Base-by-base conservation (phyloP, 1,140 invertebrate species). In the Leptinotarsa defecta region DNA sequence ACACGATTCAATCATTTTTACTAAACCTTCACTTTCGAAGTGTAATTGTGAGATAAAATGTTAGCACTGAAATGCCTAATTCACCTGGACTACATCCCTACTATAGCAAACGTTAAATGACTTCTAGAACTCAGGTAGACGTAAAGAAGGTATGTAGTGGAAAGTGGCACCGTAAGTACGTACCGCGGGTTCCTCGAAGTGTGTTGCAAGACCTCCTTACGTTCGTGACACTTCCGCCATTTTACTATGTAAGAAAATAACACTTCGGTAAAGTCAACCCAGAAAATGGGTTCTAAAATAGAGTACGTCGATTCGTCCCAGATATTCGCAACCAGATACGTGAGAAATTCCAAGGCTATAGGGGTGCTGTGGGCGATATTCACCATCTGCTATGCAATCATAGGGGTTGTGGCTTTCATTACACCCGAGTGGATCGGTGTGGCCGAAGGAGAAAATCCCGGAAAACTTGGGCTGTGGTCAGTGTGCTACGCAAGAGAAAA, bases 301-400 rank as follows among this genome's bases (percentile, higher is more conserved):
- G 94, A 96, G 85, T 96, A 96, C 86, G 93, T 95, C 69, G 94
- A 96, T 84, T 94, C 93, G 68, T 92, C 92, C 71, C 94, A 96
- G 86, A 91, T 96, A 84, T 95, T 96, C 86, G 94, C 94, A 69
- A 94, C 94, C 22, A 97, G 95, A 86, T 98, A 98, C 86, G 93
- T 97, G 62, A 90, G 96, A 82, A 98, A 98, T 89, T 96, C 95
- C 65, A 96, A 97, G 88, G 96, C 97, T 57, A 96, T 99, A 72
- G 96, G 95, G 61, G 96, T 99, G 19, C 88, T 98, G 64, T 99
- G 98, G 98, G 96, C 93, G 22, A 95, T 98, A 79, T 98, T 99
- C 85, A 94, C 95, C 71, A 94, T 98, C 82, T 98, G 97, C 87
- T 98, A 96, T 86, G 95, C 95, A 68, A 98, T 99, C 81, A 97